Percentiles rank a stretch among this genome's conserved stretches.
Evolutionary conservation across 2,113 vertebrate species (phyloP).

Genomic region (Anhinga rufa): DNA sequence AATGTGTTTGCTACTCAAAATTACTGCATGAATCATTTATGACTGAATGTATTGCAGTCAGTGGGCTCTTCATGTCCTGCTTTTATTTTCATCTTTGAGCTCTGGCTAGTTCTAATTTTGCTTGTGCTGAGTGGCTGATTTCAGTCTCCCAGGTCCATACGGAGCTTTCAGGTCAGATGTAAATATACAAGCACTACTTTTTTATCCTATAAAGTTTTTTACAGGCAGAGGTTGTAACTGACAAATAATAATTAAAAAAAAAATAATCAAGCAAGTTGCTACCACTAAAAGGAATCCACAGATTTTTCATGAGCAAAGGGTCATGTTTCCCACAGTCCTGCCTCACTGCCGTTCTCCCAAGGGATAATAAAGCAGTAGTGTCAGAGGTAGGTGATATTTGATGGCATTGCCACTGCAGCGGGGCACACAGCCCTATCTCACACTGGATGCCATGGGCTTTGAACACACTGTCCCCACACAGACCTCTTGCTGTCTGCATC

Average conservation of each 20-base stretch:
- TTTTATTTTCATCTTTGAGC: neutral
- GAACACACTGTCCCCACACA: neutral
- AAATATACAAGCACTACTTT: neutral
- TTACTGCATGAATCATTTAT: neutral
- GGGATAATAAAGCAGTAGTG: accelerated
- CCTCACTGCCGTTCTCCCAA: accelerated
- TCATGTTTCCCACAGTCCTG: neutral
- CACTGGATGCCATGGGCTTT: neutral
- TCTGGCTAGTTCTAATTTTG: neutral
- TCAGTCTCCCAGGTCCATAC: neutral
- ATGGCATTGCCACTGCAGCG: accelerated
- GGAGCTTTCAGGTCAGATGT: neutral
- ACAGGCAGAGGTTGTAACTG: neutral
- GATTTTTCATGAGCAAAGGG: neutral
- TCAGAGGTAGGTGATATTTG: neutral
- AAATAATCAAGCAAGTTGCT: neutral
- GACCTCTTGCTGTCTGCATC: neutral
- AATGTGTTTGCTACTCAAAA: neutral
- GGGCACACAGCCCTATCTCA: neutral
- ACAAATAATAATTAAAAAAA: neutral
- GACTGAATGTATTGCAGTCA: neutral
- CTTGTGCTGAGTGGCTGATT: neutral
- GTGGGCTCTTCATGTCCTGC: neutral
- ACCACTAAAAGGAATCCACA: neutral
- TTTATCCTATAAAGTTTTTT: neutral